Percentiles rank a stretch among this genome's conserved stretches.
phyloP scores from a whole-genome alignment of 1,140 invertebrate genomes.

The Araneus ventricosus region DNA sequence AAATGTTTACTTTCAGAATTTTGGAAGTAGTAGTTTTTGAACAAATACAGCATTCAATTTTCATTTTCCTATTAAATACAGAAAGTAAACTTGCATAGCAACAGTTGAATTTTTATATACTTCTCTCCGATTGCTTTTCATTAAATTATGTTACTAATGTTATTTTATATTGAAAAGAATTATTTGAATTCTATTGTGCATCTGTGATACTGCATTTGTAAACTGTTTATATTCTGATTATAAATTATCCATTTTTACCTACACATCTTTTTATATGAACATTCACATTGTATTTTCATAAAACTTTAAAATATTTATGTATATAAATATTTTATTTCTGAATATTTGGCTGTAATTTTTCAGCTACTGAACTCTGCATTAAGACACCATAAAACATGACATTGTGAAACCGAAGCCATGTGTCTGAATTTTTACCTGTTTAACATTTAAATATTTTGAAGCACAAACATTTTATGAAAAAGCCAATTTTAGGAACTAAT shows the following conservation, averaged over 20 bases:
- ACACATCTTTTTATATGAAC: neutral
- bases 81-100: neutral
- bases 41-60: neutral
- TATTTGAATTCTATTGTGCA: neutral
- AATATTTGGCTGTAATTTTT: too few species aligned
- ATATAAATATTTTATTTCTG: neutral
- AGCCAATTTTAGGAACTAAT: too few species aligned
- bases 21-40: neutral
- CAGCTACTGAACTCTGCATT: too few species aligned
- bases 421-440: too few species aligned
- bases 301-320: neutral
- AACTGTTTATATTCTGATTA: neutral
- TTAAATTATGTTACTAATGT: too few species aligned
- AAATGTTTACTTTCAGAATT: neutral
- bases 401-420: too few species aligned
- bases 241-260: neutral
- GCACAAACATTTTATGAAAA: too few species aligned
- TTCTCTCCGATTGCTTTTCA: neutral
- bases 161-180: too few species aligned
- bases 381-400: too few species aligned
- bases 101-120: neutral
- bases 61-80: too few species aligned
- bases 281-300: slow-evolving; percentile 16
- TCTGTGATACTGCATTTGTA: neutral
- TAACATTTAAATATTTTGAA: too few species aligned